Evolutionary conservation across 2,797 vertebrate genomes (phyloP).

Genomic region (Microctenopoma stevenorrisi): DNA sequence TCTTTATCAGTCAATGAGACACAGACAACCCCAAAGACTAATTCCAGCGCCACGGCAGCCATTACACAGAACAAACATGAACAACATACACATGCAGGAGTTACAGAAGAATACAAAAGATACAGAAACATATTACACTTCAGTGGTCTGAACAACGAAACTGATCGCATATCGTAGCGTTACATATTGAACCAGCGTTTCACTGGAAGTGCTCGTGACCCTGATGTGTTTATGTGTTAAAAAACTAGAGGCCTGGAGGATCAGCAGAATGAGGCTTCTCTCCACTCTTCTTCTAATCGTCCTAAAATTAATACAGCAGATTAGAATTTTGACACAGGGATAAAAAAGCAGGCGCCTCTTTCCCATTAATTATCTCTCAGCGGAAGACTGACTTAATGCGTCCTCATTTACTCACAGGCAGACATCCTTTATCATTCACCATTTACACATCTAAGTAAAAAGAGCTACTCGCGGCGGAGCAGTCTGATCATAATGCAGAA

Average conservation of each 20-base stretch:
- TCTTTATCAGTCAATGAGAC: too few relatives aligned
- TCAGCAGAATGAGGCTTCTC: conserved; percentile 24
- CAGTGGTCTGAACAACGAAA: neutral
- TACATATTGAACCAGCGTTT: neutral
- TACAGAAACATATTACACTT: too few relatives aligned
- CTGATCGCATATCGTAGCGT: neutral
- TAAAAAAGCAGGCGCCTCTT: conserved; percentile 40
- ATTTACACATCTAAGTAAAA: too few relatives aligned
- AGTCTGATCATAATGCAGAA: too few relatives aligned
- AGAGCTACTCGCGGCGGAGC: too few relatives aligned
- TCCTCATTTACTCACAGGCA: conserved; percentile 14
- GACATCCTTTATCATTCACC: neutral
- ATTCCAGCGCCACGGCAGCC: too few relatives aligned
- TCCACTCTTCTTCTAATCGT: conserved; percentile 16
- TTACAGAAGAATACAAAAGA: too few relatives aligned
- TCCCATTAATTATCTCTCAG: conserved; percentile 25
- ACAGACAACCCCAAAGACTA: too few relatives aligned
- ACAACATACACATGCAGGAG: too few relatives aligned
- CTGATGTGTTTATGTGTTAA: neutral
- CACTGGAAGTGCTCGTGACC: neutral
- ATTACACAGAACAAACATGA: too few relatives aligned
- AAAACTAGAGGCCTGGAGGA: conserved; percentile 26
- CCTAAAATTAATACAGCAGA: conserved; percentile 39
- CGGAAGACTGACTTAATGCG: conserved; percentile 13
- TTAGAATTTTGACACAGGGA: conserved; percentile 41